Conservation (phyloP, 2,113 vertebrate genomes). For the Saguinus midas region DNA sequence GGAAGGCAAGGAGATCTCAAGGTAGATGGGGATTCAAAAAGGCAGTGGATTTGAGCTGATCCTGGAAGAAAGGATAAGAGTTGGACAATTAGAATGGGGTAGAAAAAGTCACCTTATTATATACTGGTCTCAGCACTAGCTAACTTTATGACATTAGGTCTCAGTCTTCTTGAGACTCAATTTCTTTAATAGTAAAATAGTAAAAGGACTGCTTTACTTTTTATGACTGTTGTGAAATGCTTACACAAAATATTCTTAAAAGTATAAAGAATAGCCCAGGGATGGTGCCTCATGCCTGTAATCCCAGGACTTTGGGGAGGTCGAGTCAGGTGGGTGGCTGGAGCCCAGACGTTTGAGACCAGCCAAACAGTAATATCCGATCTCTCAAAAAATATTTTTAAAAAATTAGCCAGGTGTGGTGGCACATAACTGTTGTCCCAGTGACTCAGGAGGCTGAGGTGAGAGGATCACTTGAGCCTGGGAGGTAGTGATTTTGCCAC, state of each 20-base stretch:
- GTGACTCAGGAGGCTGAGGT: too few relatives aligned
- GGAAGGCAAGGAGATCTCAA: not conserved
- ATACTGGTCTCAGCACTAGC: not conserved
- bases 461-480: too few relatives aligned
- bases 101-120: not conserved
- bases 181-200: conserved; percentile 7
- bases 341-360: too few relatives aligned
- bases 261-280: too few relatives aligned
- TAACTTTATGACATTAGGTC: not conserved
- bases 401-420: too few relatives aligned
- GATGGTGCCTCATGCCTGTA: too few relatives aligned
- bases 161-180: not conserved
- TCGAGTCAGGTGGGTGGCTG: too few relatives aligned
- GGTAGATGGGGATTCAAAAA: not conserved
- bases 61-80: not conserved
- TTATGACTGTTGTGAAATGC: not conserved
- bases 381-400: too few relatives aligned
- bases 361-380: too few relatives aligned
- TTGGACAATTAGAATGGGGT: not conserved
- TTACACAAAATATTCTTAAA: conserved; percentile 6
- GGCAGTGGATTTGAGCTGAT: not conserved
- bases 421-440: too few relatives aligned
- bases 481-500: too few relatives aligned
- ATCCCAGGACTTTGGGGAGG: too few relatives aligned
- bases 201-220: conserved; percentile 1